phyloP scores from a whole-genome alignment of 2,797 vertebrate genomes.

The Corythornis leucogaster region DNA sequence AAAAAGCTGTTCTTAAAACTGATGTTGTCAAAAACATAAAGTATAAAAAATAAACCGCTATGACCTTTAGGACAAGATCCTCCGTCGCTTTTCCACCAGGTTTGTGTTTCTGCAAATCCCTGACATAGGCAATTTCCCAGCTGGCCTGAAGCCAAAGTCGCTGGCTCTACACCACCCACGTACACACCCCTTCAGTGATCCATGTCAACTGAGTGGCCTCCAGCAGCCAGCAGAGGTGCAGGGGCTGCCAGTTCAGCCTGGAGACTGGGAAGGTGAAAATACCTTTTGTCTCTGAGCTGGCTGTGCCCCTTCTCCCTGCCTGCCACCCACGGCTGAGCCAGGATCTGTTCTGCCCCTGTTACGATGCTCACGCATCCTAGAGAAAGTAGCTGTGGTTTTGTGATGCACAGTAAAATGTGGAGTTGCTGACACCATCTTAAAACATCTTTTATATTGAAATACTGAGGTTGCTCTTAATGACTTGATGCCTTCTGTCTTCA shows the following conservation, averaged over 20 bases:
- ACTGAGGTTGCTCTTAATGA: constrained; percentile 4
- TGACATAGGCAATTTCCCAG: constrained; percentile 46
- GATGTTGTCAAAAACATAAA: not conserved
- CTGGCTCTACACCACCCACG: constrained; percentile 26
- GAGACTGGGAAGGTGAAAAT: not conserved
- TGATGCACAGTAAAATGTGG: rapidly evolving
- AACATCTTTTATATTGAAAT: constrained; percentile 37
- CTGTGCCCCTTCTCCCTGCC: not conserved
- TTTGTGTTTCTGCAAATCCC: constrained; percentile 37
- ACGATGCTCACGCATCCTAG: rapidly evolving
- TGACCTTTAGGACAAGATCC: constrained; percentile 37
- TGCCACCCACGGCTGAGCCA: rapidly evolving
- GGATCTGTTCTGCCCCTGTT: not conserved
- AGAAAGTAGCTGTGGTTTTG: not conserved
- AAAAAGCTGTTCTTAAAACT: constrained; percentile 6
- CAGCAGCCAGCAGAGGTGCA: not conserved
- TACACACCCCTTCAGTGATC: constrained; percentile 31
- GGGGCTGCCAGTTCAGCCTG: not conserved
- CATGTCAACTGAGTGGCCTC: not conserved
- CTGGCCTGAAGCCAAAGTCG: constrained; percentile 7
- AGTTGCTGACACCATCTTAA: constrained; percentile 31
- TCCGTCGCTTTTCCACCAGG: not conserved
- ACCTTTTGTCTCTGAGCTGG: not conserved
- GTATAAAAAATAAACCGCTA: not conserved
- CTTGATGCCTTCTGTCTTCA: constrained; percentile 43